Conservation (phyloP, 2,113 vertebrate genomes). For the Elaphurus davidianus region DNA sequence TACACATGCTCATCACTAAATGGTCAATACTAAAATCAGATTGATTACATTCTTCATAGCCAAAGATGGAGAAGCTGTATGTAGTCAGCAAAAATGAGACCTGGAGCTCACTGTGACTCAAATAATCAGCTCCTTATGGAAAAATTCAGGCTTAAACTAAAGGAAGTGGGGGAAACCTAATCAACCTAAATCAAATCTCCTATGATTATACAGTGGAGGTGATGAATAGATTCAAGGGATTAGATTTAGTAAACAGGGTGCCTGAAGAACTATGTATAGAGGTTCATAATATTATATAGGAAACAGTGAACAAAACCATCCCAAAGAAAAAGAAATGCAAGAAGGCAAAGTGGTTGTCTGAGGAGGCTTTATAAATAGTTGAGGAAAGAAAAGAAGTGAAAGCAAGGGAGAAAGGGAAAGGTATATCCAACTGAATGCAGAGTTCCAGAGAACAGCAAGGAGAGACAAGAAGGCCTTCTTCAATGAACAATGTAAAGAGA, state of each 20-base stretch:
- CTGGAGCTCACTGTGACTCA: neutral
- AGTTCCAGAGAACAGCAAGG: neutral
- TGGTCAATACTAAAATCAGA: neutral
- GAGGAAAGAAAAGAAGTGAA: neutral
- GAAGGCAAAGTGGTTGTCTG: neutral
- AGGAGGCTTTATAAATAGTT: neutral
- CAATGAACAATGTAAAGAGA: neutral
- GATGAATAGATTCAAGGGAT: neutral
- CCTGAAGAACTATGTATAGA: neutral
- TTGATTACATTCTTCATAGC: neutral
- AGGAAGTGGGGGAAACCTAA: neutral
- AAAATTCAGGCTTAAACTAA: neutral
- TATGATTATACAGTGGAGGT: neutral
- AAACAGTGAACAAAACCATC: neutral
- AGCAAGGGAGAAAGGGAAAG: neutral
- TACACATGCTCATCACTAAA: neutral
- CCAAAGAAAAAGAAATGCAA: neutral
- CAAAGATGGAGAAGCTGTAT: neutral
- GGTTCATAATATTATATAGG: neutral
- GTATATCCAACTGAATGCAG: neutral
- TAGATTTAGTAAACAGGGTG: neutral
- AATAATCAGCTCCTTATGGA: neutral
- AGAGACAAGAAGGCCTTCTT: neutral
- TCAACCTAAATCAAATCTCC: neutral
- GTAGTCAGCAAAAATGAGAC: neutral